phyloP scores from a whole-genome alignment of 1,140 invertebrate species.

The Plectrocnemia conspersa region DNA sequence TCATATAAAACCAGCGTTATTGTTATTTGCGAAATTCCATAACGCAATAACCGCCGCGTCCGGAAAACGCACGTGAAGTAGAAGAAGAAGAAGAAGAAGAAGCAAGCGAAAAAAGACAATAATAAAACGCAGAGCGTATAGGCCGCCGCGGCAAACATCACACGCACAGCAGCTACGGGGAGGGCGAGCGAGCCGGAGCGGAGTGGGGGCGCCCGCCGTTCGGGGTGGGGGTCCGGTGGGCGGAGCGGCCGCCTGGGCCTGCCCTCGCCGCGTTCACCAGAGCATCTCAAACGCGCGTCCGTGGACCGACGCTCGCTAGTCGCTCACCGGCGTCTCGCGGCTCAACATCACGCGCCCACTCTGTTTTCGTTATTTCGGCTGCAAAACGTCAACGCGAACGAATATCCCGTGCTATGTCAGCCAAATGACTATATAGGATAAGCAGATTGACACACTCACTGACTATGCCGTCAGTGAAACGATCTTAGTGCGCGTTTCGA shows the following conservation, averaged over 20 bases:
- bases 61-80: no score
- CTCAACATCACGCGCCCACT: neutral
- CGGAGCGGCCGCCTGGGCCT: constrained; percentile 16
- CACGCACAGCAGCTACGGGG: neutral
- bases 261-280: constrained; percentile 22
- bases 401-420: no score
- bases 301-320: constrained; percentile 3
- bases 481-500: no score
- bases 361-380: no score
- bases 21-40: no score
- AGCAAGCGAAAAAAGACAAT: no score
- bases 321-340: constrained; percentile 7
- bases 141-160: neutral
- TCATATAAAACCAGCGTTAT: no score
- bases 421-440: no score
- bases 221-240: neutral
- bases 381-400: no score
- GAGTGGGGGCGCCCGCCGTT: constrained; percentile 5
- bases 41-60: no score
- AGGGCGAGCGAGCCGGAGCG: neutral
- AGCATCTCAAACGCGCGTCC: constrained; percentile 10
- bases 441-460: no score
- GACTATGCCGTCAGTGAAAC: no score
- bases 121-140: neutral
- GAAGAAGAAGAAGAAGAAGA: neutral